Base-by-base conservation (phyloP, 2,888 invertebrate genomes). In the Coenonympha glycerion region DNA sequence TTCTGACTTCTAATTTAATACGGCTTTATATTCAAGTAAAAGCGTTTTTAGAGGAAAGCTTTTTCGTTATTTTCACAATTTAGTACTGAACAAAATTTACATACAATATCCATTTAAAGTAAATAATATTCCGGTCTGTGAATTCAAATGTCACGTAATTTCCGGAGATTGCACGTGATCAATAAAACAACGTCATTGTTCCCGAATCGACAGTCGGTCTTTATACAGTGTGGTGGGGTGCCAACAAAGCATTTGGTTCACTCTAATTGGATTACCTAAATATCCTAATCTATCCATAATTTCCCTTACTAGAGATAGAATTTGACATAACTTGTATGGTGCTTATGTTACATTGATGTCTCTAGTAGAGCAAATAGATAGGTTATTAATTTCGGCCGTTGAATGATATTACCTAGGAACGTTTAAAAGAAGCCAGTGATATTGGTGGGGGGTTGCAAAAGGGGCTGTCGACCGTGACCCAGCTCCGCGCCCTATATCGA, bases 391-490 rank as follows among this genome's bases (percentile, higher is more conserved):
- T n/a, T n/a, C n/a, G n/a, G n/a, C n/a, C n/a, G n/a, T n/a, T n/a
- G n/a, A n/a, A n/a, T n/a, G n/a, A n/a, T n/a, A n/a, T n/a, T n/a
- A n/a, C n/a, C n/a, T n/a, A 37, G 6, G n/a, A 13, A 11, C 13
- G n/a, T 13, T 9, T 40, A 6, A 11, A 22, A 19, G 15, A 6
- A 44, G 22, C 44, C 28, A 30, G 6, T 8, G 16, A 21, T 30
- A 5, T 42, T 42, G n/a, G 22, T 22, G 34, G 52, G 56, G 46
- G 51, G 42, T 53, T 15, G 58, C 58, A 49, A 54, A 42, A 40
- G 56, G 61, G 57, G 47, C 24, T 34, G 24, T 56, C 64, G 78
- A 69, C 85, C 82, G 66, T 84, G 85, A 85, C 84, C 83, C 69
- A 69, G 19, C 58, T 60, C 55, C 64, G 66, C 69, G 79, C 66